Conservation (phyloP, 2,113 vertebrate genomes). For the Pithys albifrons region DNA sequence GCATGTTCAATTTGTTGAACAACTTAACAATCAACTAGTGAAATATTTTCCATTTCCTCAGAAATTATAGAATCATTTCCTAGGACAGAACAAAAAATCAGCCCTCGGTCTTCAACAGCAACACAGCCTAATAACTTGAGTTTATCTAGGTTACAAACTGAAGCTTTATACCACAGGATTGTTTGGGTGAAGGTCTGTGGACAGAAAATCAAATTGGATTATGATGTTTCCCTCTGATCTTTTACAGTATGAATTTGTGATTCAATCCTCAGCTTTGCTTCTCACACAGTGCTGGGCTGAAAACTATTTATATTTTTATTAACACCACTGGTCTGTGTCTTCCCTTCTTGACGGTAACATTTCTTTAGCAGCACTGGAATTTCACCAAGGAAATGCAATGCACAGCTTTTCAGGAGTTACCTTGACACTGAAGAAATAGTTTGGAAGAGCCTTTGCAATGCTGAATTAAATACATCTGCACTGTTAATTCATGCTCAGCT, state of each 20-base stretch:
- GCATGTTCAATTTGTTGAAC: slow-evolving; percentile 20
- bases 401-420: neutral
- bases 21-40: neutral
- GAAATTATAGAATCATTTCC: slow-evolving; percentile 23
- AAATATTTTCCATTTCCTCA: slow-evolving; percentile 34
- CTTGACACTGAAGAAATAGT: neutral
- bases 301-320: slow-evolving; percentile 24
- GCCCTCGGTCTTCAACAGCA: neutral
- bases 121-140: slow-evolving; percentile 2
- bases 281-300: neutral
- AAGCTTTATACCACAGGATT: slow-evolving; percentile 26
- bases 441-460: neutral
- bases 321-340: neutral
- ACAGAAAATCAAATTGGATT: slow-evolving; percentile 67
- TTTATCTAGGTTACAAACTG: slow-evolving; percentile 37
- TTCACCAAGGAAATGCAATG: neutral
- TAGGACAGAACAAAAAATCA: neutral
- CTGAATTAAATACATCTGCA: neutral
- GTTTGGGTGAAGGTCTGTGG: slow-evolving; percentile 45
- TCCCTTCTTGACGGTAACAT: neutral
- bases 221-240: slow-evolving; percentile 53
- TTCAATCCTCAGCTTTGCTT: slow-evolving; percentile 2
- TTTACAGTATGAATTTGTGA: slow-evolving; percentile 18
- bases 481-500: neutral
- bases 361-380: neutral